Percentiles rank a stretch among this genome's conserved stretches.
Evolutionary conservation across 2,797 vertebrate species (phyloP).

Genomic region (Cyclopterus lumpus): DNA sequence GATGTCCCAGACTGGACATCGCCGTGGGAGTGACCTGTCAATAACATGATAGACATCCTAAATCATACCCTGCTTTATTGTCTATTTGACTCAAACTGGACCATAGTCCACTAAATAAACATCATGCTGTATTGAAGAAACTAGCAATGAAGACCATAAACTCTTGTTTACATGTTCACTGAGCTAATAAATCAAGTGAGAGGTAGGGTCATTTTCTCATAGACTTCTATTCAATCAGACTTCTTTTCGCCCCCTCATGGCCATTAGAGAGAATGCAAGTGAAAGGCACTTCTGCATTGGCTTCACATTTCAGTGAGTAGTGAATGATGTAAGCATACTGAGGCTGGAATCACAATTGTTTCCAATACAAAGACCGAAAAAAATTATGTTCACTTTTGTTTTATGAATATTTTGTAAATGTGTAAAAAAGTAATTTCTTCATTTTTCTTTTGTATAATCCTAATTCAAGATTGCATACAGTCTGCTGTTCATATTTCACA

Average conservation of each 20-base stretch:
- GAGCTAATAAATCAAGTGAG: no score
- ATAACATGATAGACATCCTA: no score
- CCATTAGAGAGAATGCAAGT: not conserved
- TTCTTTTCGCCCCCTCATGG: not conserved
- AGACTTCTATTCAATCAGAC: no score
- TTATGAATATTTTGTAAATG: not conserved
- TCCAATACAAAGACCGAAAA: not conserved
- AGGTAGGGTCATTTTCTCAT: no score
- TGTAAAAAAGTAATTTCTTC: not conserved
- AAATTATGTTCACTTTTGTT: not conserved
- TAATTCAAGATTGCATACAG: not conserved
- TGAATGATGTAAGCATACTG: not conserved
- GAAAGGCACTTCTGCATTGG: not conserved
- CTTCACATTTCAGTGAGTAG: not conserved
- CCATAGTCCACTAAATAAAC: no score
- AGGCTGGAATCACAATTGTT: not conserved
- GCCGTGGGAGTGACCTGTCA: no score
- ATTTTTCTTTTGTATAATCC: not conserved
- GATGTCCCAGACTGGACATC: no score
- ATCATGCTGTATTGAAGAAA: no score
- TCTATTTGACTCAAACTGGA: no score
- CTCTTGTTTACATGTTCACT: no score
- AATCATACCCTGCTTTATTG: no score
- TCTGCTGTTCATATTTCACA: not conserved
- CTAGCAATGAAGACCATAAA: no score